Percentiles rank a stretch among this genome's conserved stretches.
phyloP scores from a whole-genome alignment of 2,113 vertebrate genomes.

The Butastur rufipennis region DNA sequence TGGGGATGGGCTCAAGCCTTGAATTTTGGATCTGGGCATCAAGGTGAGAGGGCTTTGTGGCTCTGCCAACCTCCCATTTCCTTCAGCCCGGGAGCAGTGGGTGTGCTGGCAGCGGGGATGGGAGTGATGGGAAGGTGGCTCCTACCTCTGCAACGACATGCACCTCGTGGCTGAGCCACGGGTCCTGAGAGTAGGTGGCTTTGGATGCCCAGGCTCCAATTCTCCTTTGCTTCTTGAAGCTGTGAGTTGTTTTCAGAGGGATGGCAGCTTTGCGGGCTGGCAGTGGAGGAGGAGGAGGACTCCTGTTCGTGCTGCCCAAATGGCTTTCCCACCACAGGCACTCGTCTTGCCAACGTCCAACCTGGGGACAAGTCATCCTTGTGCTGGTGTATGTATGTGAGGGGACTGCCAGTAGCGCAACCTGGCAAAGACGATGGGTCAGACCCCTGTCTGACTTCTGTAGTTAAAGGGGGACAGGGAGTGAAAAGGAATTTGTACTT shows the following conservation, averaged over 20 bases:
- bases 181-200: not conserved
- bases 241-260: not conserved
- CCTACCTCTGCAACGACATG: not conserved
- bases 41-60: not conserved
- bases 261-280: not conserved
- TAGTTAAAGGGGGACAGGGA: not conserved
- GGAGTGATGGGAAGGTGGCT: not conserved
- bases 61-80: not conserved
- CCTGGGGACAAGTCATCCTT: not conserved
- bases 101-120: accelerated
- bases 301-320: not conserved
- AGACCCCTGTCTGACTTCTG: not conserved
- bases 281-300: not conserved
- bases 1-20: not conserved
- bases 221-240: not conserved
- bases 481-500: not conserved
- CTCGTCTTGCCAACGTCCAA: not conserved
- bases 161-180: not conserved
- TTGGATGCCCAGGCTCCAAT: accelerated
- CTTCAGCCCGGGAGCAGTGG: not conserved
- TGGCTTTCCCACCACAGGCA: not conserved
- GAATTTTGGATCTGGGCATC: not conserved
- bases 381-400: not conserved
- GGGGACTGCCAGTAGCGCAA: not conserved
- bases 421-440: not conserved